Conservation (phyloP, 2,797 vertebrate species). For the Sus cebifrons region DNA sequence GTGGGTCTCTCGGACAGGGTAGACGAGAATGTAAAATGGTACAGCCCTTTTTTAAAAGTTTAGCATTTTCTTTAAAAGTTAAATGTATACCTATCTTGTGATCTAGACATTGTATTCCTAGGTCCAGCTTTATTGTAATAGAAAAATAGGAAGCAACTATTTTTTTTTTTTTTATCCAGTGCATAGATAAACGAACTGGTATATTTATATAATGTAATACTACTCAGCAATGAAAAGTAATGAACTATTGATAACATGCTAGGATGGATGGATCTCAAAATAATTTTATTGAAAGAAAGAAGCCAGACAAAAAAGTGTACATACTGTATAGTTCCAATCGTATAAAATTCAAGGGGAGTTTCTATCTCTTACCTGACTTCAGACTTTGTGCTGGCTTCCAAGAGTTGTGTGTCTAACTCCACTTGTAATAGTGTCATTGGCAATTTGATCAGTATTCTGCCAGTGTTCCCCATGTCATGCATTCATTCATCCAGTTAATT, state of each 20-base stretch:
- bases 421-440: neutral
- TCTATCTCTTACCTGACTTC: constrained; percentile 4
- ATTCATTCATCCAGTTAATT: constrained; percentile 37
- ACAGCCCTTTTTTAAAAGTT: neutral
- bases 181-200: neutral
- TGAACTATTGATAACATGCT: neutral
- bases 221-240: constrained; percentile 13
- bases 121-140: neutral
- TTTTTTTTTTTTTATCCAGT: neutral
- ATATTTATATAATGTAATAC: neutral
- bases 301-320: neutral
- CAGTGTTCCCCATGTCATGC: neutral
- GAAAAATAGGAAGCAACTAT: neutral
- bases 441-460: constrained; percentile 2
- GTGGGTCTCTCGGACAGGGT: neutral
- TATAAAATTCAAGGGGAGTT: neutral
- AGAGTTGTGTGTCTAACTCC: neutral
- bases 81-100: neutral
- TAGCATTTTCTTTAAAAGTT: constrained; percentile 25
- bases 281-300: constrained; percentile 30
- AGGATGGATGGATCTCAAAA: neutral
- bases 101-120: neutral
- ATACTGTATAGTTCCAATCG: neutral
- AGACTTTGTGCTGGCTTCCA: constrained; percentile 15
- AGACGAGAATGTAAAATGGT: neutral